Base-by-base conservation (phyloP, 2,797 vertebrate genomes). In the Sternarchorhynchus goeldii region DNA sequence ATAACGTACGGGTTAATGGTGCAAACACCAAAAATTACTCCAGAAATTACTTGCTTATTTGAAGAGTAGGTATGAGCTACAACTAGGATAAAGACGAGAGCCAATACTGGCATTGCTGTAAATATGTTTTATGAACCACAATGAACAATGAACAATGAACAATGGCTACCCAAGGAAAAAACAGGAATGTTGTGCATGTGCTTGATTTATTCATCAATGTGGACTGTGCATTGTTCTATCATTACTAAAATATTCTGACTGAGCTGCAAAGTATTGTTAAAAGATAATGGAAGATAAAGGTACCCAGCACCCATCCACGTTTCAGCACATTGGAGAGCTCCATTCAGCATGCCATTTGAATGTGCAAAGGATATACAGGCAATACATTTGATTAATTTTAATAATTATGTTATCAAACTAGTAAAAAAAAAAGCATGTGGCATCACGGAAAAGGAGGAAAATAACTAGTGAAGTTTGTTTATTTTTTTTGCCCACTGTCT, bases 1-100 rank as follows among this genome's bases (percentile, higher is more conserved):
- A 79, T 82, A 87, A 91, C 84, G 79, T 86, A 85, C 81, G 87
- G 92, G 90, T 92, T 93, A 93, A 93, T 92, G 86, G 85, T 76
- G 81, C 25, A 60, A 88, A 90, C 90, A 91, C 63, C 75, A 71
- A 84, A 81, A 84, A 88, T 75, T 55, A 71, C 29, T 8, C 6
- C 55, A 56, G 25, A 69, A 78, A 82, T 64, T 0, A 79, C 45
- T 58, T 59, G 72, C 62, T 82, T 76, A 79, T 73, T 79, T 65
- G 67, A 65, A 21, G 29, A 39, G 59, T 17, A 25, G 41, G 25
- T 68, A n/a, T n/a, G 66, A 68, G 58, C 32, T 58, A n/a, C 32
- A 36, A 10, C 32, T 25, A 73, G 31, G 25, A 50, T 73, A 41
- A 2, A 68, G 53, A 59, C 65, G 45, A 55, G 57, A 34, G 32